Evolutionary conservation across 2,888 invertebrate species (phyloP).

Genomic region (Druceiella hillmani): DNA sequence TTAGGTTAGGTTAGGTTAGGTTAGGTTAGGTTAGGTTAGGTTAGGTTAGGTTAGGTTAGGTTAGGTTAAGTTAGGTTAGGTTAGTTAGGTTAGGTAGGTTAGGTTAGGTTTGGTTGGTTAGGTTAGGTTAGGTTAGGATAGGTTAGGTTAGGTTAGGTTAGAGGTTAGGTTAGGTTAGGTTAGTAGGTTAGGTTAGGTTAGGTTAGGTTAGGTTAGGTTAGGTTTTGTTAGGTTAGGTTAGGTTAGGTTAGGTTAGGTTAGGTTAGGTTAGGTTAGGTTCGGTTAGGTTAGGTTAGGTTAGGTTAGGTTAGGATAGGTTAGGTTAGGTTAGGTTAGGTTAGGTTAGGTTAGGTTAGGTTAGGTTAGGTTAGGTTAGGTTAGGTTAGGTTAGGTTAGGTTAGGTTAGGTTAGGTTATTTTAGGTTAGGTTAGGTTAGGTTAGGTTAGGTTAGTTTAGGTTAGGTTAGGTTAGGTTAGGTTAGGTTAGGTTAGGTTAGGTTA

Average conservation of each 20-base stretch:
- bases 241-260: conserved; percentile 10
- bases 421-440: too few relatives aligned
- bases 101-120: conserved; percentile 8
- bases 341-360: too few relatives aligned
- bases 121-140: conserved; percentile 9
- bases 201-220: conserved; percentile 10
- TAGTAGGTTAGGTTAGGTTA: conserved; percentile 10
- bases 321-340: too few relatives aligned
- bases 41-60: conserved; percentile 9
- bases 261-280: conserved; percentile 9
- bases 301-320: conserved; percentile 10
- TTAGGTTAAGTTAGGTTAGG: conserved; percentile 8
- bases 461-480: conserved; percentile 9
- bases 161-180: conserved; percentile 10
- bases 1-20: conserved; percentile 7
- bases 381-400: too few relatives aligned
- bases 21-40: conserved; percentile 8
- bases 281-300: conserved; percentile 10
- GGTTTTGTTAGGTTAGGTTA: conserved; percentile 10
- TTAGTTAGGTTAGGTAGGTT: conserved; percentile 7
- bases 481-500: conserved; percentile 11
- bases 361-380: too few relatives aligned
- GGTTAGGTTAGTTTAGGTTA: too few relatives aligned
- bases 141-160: conserved; percentile 9
- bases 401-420: too few relatives aligned